phyloP scores from a whole-genome alignment of 2,888 invertebrate genomes.

The Boloria selene region DNA sequence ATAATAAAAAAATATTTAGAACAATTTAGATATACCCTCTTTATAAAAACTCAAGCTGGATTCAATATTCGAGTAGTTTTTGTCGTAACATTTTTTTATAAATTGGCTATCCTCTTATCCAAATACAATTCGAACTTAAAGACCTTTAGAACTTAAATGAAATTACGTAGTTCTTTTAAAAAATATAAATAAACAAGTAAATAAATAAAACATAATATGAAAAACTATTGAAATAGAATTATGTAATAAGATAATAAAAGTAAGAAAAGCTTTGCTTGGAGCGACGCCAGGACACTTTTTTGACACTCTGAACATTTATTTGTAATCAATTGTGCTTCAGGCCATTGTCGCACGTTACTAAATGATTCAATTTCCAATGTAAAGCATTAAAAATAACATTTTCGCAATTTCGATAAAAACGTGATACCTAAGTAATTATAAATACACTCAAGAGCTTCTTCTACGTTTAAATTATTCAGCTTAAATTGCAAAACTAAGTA shows the following conservation, averaged over 20 bases:
- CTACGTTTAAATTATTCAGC: no score
- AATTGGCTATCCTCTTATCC: no score
- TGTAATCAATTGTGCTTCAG: slow-evolving; percentile 16
- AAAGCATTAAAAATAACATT: not conserved
- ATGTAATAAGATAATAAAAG: slow-evolving; percentile 33
- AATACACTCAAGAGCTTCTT: no score
- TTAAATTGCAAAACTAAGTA: no score
- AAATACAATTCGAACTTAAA: no score
- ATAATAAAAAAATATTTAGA: no score
- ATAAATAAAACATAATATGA: slow-evolving; percentile 14
- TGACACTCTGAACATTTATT: slow-evolving; percentile 8
- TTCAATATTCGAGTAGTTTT: no score
- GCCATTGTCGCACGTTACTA: slow-evolving; percentile 21
- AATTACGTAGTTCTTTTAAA: not conserved
- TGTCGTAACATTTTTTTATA: no score
- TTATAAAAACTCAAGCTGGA: no score
- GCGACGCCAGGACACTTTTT: slow-evolving; percentile 21
- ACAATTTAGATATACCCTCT: no score
- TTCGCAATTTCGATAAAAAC: not conserved
- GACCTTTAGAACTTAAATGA: not conserved
- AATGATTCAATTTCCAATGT: slow-evolving; percentile 4
- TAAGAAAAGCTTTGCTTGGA: slow-evolving; percentile 27
- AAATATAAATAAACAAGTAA: slow-evolving; percentile 23
- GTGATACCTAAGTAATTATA: not conserved
- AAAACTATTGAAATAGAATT: slow-evolving; percentile 22